phyloP scores from a whole-genome alignment of 2,797 vertebrate genomes.

The Ataeniobius toweri region DNA sequence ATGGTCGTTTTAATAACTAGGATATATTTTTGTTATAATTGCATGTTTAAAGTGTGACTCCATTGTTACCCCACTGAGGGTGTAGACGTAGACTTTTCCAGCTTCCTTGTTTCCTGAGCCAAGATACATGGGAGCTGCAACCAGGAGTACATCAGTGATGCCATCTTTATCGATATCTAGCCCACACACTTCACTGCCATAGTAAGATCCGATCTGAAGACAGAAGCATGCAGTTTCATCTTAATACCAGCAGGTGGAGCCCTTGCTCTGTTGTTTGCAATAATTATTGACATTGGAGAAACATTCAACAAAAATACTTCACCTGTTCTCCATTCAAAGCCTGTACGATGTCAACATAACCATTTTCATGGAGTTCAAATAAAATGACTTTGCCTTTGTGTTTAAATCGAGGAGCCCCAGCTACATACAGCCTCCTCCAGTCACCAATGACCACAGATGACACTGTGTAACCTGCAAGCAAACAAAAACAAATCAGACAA shows the following conservation, averaged over 20 bases:
- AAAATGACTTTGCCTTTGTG: conserved; percentile 96
- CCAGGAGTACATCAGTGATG: conserved; percentile 90
- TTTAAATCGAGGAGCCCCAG: conserved; percentile 93
- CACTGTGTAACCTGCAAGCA: conserved; percentile 88
- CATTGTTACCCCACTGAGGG: conserved; percentile 75
- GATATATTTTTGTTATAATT: neutral
- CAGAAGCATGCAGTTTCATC: conserved; percentile 22
- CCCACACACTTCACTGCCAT: conserved; percentile 91
- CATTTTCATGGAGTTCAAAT: conserved; percentile 84
- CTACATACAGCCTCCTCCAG: conserved; percentile 84
- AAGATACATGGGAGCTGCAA: conserved; percentile 94
- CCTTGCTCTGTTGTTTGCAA: conserved; percentile 14
- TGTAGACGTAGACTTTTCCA: conserved; percentile 90
- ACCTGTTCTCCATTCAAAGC: conserved; percentile 94
- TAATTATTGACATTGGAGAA: neutral
- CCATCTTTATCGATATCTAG: conserved; percentile 90
- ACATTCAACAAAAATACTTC: neutral
- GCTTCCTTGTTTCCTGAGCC: conserved; percentile 90
- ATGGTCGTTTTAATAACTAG: neutral
- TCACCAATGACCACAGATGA: conserved; percentile 86
- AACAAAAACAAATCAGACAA: conserved; percentile 10
- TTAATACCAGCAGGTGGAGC: conserved; percentile 57
- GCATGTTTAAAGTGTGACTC: neutral
- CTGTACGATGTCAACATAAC: conserved; percentile 84
- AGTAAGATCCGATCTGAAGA: conserved; percentile 93